Evolutionary conservation across 2,888 invertebrate genomes (phyloP), one percentile per base, ranked within the genome.

Genomic region (Lasioglossum leucozonium): DNA sequence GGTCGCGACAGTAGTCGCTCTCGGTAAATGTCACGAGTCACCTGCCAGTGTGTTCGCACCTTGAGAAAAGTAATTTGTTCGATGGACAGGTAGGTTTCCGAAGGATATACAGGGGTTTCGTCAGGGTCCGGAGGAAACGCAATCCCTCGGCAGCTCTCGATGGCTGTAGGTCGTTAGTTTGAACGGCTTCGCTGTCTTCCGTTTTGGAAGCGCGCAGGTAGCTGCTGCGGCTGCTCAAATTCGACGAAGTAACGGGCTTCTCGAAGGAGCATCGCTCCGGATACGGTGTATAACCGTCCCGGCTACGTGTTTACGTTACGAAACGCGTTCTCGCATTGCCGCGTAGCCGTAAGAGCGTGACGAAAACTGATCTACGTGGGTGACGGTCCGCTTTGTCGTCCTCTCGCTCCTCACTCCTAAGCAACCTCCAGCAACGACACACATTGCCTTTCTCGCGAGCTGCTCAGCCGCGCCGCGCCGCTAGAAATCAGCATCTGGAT

Each of bases 321-420:
- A 91, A 88, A 91, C 81, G 82, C 79, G 88, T 89, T 89, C 84
- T 87, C 82, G 84, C 85, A 84, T 90, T 89, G 87, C 87, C 85
- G 89, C 82, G 87, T 83, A 89, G 85, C 89, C 89, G 91, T 89
- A 93, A 92, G 89, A 92, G 91, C 91, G 93, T 92, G 89, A 91
- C 92, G 91, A 87, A 82, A 90, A 90, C 69, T 72, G 84, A 86
- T 77, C 82, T 85, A 83, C 87, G 85, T 78, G 72, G 76, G 79
- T 80, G 81, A 87, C 73, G 77, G 42, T 74, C 78, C 75, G 47
- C 69, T 71, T 71, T 78, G 22, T 73, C 79, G 51, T 83, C 40
- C 79, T 79, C 75, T 76, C 74, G 40, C 76, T 85, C 51, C 75
- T 75, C 73, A 34, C 76, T 85, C 51, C 75, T 65, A 58, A 72